Conservation (phyloP, 1,140 invertebrate genomes). For the Pseudomyrmex cubaensis region DNA sequence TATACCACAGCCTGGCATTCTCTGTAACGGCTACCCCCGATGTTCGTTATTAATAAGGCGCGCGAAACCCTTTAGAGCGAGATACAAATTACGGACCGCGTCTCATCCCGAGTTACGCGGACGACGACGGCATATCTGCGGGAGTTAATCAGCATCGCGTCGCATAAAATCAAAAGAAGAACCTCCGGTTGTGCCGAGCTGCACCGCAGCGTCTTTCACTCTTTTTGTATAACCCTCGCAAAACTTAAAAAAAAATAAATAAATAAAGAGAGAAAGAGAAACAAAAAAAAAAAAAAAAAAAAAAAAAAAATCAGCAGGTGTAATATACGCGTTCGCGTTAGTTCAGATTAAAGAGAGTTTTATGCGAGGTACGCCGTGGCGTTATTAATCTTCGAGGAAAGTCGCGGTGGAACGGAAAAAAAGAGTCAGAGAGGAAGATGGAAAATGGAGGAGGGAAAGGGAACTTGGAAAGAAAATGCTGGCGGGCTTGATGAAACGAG, state of each 20-base stretch:
- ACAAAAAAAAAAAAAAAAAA: background rate
- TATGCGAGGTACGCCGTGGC: slow-evolving; percentile 68
- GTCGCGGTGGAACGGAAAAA: slow-evolving; percentile 35
- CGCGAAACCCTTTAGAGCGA: slow-evolving; percentile 42
- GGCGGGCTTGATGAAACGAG: slow-evolving; percentile 47
- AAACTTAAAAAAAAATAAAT: background rate
- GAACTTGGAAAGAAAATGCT: slow-evolving; percentile 36
- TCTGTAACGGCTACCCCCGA: slow-evolving; percentile 25
- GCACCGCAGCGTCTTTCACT: slow-evolving; percentile 5
- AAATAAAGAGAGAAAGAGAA: background rate
- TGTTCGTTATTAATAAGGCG: slow-evolving; percentile 58
- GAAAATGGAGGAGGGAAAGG: background rate
- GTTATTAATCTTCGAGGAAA: slow-evolving; percentile 77
- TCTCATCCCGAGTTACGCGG: background rate
- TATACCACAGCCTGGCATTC: slow-evolving; percentile 43
- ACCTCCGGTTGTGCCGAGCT: too few relatives aligned
- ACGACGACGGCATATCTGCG: slow-evolving; percentile 1
- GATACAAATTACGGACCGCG: slow-evolving; percentile 30
- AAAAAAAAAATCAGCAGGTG: slow-evolving; percentile 46
- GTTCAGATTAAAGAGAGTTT: slow-evolving; percentile 77
- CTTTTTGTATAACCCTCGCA: background rate
- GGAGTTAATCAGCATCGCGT: slow-evolving; percentile 44
- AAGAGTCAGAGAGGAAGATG: background rate
- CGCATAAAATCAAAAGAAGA: slow-evolving; percentile 45
- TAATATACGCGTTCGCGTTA: slow-evolving; percentile 71